Conservation (phyloP, 2,113 vertebrate species). For the Aldabrachelys gigantea region DNA sequence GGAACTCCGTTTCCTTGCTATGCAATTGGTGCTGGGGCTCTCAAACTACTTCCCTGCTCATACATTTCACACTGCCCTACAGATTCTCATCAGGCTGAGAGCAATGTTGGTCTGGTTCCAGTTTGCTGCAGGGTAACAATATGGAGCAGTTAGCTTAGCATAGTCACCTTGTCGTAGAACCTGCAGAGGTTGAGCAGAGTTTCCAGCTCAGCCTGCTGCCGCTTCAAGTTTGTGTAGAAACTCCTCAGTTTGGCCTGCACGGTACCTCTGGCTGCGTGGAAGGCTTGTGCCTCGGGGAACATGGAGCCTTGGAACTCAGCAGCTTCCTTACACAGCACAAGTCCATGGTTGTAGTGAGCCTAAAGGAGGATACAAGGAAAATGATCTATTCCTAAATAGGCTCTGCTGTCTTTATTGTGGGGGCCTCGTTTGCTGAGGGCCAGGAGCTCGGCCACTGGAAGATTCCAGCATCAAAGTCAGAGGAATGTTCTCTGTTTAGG, state of each 20-base stretch:
- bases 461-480: accelerated
- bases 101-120: neutral
- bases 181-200: slow-evolving; percentile 73
- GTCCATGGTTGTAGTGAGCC: slow-evolving; percentile 82
- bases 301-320: slow-evolving; percentile 53
- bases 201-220: slow-evolving; percentile 80
- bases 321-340: slow-evolving; percentile 82
- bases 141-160: accelerated
- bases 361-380: slow-evolving; percentile 44
- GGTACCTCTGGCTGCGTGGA: slow-evolving; percentile 75
- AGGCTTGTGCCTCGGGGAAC: slow-evolving; percentile 78
- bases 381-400: accelerated
- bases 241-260: slow-evolving; percentile 84
- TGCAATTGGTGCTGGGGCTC: neutral
- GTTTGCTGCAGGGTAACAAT: accelerated
- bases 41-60: neutral
- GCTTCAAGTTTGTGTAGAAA: slow-evolving; percentile 85
- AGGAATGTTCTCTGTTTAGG: accelerated
- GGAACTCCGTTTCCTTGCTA: too few species aligned
- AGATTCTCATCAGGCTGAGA: neutral
- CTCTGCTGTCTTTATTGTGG: neutral
- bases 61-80: neutral
- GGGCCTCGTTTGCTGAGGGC: accelerated
- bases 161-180: slow-evolving; percentile 88
- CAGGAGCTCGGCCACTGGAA: accelerated